Evolutionary conservation across 2,888 invertebrate species (phyloP).

Genomic region (Nephrotoma flavescens): DNA sequence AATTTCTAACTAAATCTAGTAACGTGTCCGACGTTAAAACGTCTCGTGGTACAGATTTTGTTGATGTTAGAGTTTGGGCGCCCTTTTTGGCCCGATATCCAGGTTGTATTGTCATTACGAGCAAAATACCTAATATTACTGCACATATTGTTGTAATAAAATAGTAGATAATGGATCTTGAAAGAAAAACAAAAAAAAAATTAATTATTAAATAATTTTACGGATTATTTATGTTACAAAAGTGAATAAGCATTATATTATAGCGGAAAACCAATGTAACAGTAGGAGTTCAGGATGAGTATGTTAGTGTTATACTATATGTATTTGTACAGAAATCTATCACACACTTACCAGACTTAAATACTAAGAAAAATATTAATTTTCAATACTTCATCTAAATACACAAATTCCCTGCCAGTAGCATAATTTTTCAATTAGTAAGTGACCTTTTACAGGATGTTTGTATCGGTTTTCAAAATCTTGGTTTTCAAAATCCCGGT

Average conservation of each 20-base stretch:
- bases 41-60: conserved; percentile 36
- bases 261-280: background rate
- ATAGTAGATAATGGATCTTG: conserved; percentile 79
- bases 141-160: conserved; percentile 83
- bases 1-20: conserved; percentile 80
- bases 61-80: conserved; percentile 32
- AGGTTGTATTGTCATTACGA: conserved; percentile 79
- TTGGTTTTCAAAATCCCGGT: too few species aligned
- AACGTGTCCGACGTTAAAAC: conserved; percentile 80
- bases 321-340: too few species aligned
- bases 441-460: too few species aligned
- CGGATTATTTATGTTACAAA: background rate
- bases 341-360: too few species aligned
- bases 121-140: conserved; percentile 77
- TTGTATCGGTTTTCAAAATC: too few species aligned
- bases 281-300: background rate
- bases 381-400: too few species aligned
- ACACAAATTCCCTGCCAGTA: too few species aligned
- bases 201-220: background rate
- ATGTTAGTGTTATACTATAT: background rate
- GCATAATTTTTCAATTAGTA: too few species aligned
- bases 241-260: background rate
- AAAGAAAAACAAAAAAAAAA: conserved; percentile 15
- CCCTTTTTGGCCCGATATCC: conserved; percentile 41
- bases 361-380: too few species aligned